Conservation (phyloP, 2,797 vertebrate species). For the Clamator glandarius region DNA sequence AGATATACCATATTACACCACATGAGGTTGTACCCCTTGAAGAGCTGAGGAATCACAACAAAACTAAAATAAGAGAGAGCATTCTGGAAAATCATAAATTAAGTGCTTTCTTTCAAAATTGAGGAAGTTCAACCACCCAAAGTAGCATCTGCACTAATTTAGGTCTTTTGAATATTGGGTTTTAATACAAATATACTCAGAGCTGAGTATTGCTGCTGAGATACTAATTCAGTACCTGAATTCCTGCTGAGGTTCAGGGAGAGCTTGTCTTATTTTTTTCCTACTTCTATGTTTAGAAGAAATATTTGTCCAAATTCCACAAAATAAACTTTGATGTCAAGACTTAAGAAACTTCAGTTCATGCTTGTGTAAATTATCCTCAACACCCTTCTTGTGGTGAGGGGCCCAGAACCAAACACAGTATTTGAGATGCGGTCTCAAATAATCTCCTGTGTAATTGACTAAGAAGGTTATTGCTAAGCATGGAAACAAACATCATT, state of each 20-base stretch:
- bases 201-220: neutral
- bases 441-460: neutral
- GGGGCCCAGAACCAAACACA: too few relatives aligned
- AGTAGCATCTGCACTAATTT: neutral
- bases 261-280: neutral
- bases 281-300: neutral
- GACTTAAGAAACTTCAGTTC: neutral
- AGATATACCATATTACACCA: neutral
- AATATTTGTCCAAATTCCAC: neutral
- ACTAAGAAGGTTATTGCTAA: slow-evolving; percentile 2
- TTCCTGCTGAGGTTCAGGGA: neutral
- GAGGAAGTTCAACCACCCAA: neutral
- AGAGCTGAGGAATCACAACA: neutral
- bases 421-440: neutral
- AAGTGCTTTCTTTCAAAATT: neutral
- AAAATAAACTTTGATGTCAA: neutral
- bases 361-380: neutral
- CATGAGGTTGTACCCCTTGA: neutral
- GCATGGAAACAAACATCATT: neutral
- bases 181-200: neutral
- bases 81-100: neutral
- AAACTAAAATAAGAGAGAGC: neutral
- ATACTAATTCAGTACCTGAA: neutral
- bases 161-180: neutral
- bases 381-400: too few relatives aligned